These are phyloP conservation scores for Zelostemma sp. DNA, from an alignment of 1,140 invertebrate species.

Conservation along the genomic window DNA sequence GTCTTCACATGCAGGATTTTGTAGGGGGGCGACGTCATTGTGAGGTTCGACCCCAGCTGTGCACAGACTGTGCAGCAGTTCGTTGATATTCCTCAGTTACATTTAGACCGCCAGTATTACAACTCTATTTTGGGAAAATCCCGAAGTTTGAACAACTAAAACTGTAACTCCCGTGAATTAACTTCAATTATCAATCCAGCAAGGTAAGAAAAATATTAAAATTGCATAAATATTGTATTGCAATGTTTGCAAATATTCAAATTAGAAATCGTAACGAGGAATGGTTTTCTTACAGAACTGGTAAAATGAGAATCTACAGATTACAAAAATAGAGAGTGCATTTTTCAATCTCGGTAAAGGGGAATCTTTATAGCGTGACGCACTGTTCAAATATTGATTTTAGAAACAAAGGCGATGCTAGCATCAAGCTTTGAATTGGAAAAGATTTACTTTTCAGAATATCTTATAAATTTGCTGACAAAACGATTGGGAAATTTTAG, in stretches of 20 bases:
- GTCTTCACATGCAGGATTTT: conserved; percentile 36
- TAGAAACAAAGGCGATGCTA: conserved; percentile 22
- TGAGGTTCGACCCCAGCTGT: conserved; percentile 35
- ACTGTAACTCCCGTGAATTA: neutral
- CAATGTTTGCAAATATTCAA: too few species aligned
- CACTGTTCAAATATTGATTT: conserved; percentile 42
- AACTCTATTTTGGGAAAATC: conserved; percentile 8
- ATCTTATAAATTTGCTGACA: too few species aligned
- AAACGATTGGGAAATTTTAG: too few species aligned
- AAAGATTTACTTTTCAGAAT: too few species aligned
- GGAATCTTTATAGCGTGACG: conserved; percentile 44
- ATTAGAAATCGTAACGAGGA: neutral
- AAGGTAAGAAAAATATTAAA: neutral
- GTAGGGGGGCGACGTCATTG: conserved; percentile 30
- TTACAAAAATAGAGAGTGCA: conserved; percentile 30
- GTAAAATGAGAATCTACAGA: neutral
- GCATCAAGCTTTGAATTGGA: conserved; percentile 22
- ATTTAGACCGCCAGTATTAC: conserved; percentile 27
- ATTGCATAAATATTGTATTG: neutral
- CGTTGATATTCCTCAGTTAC: conserved; percentile 43
- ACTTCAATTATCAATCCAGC: too few species aligned
- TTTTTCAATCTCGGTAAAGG: conserved; percentile 41
- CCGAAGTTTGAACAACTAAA: neutral
- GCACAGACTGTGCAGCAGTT: conserved; percentile 22
- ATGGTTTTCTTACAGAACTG: neutral